Conservation (phyloP, 2,113 vertebrate genomes). For the Phylloscopus trochiloides region DNA sequence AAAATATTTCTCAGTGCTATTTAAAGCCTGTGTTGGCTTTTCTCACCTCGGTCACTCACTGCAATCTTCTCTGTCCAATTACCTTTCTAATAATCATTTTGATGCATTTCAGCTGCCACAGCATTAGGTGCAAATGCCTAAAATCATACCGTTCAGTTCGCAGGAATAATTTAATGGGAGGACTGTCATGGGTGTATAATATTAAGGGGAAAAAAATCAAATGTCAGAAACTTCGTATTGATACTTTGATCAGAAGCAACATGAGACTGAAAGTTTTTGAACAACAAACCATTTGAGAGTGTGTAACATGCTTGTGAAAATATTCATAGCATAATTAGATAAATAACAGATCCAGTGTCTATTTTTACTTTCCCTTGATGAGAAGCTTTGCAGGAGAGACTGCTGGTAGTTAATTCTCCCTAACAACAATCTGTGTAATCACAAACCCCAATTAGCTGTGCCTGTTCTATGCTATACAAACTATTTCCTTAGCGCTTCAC, state of each 20-base stretch:
- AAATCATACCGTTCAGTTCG: not conserved
- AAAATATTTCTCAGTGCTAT: not conserved
- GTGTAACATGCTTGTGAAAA: conserved; percentile 81
- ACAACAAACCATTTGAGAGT: conserved; percentile 78
- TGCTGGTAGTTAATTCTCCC: conserved; percentile 96
- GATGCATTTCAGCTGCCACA: not conserved
- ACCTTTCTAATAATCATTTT: not conserved
- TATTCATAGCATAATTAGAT: conserved; percentile 87
- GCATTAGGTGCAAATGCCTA: not conserved
- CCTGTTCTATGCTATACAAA: conserved; percentile 88
- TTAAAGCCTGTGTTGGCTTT: not conserved
- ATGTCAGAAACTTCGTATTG: conserved; percentile 53
- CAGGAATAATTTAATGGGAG: not conserved
- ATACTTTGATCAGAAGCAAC: conserved; percentile 72
- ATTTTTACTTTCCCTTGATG: conserved; percentile 89
- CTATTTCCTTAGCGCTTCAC: conserved; percentile 88
- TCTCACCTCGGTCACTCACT: not conserved
- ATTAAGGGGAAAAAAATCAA: not conserved
- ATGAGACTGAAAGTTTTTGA: conserved; percentile 73
- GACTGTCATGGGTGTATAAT: not conserved
- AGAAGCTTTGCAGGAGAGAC: conserved; percentile 91
- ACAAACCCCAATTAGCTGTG: conserved; percentile 97
- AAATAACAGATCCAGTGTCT: conserved; percentile 87
- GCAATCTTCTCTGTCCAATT: not conserved
- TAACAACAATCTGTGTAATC: conserved; percentile 99